Base-by-base conservation (phyloP, 2,888 invertebrate species). In the Nysson spinosus region DNA sequence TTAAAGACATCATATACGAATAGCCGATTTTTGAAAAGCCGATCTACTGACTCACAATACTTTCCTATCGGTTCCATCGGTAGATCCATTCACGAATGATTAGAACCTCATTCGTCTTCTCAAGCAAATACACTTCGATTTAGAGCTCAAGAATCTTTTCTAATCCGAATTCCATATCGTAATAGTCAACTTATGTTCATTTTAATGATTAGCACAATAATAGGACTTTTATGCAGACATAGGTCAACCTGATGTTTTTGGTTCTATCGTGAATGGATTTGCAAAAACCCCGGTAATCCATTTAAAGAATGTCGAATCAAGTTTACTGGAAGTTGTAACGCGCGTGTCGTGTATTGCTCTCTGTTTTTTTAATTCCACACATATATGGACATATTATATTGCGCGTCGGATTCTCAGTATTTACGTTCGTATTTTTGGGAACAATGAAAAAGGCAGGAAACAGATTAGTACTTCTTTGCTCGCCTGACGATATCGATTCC, bases 241-340 rank as follows among this genome's bases (percentile, higher is more conserved):
- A n/a, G n/a, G n/a, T n/a, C n/a, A n/a, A n/a, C n/a, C n/a, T n/a
- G n/a, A n/a, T n/a, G n/a, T 42, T 60, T 54, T 37, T 44, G 44
- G 61, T 71, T 40, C 46, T 56, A 28, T 65, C 62, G 66, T 55
- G 67, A 66, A 69, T 74, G 69, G 78, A 81, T 83, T 80, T 80
- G 70, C 81, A 69, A 81, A 78, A 78, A 67, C 74, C 73, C 78
- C 77, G 82, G 77, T 73, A 78, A 80, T 69, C 63, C 52, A 64
- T 72, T 80, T 56, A 71, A 80, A 75, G 75, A 81, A 78, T 75
- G 74, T 72, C 43, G 72, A 80, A 77, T 77, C 80, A 75, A 69
- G 66, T 69, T 79, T 81, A 76, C 74, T 82, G 75, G 72, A 81
- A 82, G 78, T 72, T 55, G 66, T 75, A 69, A 80, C 72, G 37